Conservation (phyloP, 2,113 vertebrate genomes). For the Epinephelus moara region DNA sequence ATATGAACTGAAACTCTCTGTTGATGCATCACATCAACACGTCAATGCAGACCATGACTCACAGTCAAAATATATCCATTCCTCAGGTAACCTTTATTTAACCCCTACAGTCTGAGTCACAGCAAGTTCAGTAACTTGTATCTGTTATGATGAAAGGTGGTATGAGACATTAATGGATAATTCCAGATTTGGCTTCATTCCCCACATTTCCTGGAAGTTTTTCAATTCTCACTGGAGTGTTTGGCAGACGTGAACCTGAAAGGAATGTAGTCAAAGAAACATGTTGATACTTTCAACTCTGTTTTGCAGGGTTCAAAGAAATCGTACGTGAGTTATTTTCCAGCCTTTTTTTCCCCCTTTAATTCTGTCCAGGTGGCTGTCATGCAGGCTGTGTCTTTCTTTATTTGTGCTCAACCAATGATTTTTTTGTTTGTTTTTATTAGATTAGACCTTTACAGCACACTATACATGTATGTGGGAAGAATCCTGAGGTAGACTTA, state of each 20-base stretch:
- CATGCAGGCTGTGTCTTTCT: neutral
- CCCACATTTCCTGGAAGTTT: constrained; percentile 9
- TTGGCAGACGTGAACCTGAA: neutral
- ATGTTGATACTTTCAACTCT: constrained; percentile 5
- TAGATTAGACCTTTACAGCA: neutral
- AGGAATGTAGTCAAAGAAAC: neutral
- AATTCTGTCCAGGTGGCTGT: constrained; percentile 26
- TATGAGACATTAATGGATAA: neutral
- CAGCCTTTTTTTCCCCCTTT: neutral
- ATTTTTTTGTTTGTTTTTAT: neutral
- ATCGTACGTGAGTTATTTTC: neutral
- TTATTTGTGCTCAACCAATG: neutral
- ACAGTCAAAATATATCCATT: neutral
- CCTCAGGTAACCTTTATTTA: constrained; percentile 26
- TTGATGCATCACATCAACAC: neutral
- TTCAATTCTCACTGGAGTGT: neutral
- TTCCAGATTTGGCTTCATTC: constrained; percentile 17
- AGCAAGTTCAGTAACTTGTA: neutral
- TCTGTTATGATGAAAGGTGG: constrained; percentile 7
- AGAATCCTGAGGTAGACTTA: neutral
- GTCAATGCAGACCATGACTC: neutral
- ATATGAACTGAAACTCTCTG: neutral
- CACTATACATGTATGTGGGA: neutral
- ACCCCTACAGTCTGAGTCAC: constrained; percentile 6
- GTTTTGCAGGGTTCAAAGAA: neutral